phyloP scores from a whole-genome alignment of 2,888 invertebrate species.

The Melieria omissa region DNA sequence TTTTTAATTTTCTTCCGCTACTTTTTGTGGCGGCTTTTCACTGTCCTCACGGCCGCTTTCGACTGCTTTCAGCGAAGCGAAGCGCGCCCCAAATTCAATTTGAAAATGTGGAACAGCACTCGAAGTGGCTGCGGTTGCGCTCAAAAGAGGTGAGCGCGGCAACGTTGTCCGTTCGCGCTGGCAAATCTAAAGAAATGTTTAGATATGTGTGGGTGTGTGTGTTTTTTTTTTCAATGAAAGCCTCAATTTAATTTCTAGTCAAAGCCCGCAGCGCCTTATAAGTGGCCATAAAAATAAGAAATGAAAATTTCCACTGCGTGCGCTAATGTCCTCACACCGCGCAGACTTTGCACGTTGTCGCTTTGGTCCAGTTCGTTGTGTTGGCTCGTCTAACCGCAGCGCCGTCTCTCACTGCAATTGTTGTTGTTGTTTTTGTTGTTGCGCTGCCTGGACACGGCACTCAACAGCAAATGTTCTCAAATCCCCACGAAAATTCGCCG shows the following conservation, averaged over 20 bases:
- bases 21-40: conserved; percentile 36
- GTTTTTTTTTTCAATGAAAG: conserved; percentile 6
- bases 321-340: conserved; percentile 33
- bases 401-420: background rate
- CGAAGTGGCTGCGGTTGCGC: conserved; percentile 19
- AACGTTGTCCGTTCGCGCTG: background rate
- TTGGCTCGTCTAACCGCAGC: conserved; percentile 26
- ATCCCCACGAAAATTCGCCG: conserved; percentile 57
- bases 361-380: conserved; percentile 48
- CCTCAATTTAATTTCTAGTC: conserved; percentile 34
- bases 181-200: background rate
- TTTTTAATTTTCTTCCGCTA: conserved; percentile 63
- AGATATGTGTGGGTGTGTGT: background rate
- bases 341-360: background rate
- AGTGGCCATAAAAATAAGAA: conserved; percentile 42
- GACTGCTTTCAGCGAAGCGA: conserved; percentile 18
- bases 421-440: conserved; percentile 3
- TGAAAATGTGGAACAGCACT: conserved; percentile 52
- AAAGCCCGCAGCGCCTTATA: conserved; percentile 21
- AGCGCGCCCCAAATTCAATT: conserved; percentile 52
- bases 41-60: conserved; percentile 31
- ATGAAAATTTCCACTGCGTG: conserved; percentile 36
- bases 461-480: conserved; percentile 44
- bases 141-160: conserved; percentile 47
- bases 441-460: conserved; percentile 46